These are phyloP conservation scores for Drosophila paranaensis DNA, from an alignment of 2,888 invertebrate genomes.

Conservation along the genomic window DNA sequence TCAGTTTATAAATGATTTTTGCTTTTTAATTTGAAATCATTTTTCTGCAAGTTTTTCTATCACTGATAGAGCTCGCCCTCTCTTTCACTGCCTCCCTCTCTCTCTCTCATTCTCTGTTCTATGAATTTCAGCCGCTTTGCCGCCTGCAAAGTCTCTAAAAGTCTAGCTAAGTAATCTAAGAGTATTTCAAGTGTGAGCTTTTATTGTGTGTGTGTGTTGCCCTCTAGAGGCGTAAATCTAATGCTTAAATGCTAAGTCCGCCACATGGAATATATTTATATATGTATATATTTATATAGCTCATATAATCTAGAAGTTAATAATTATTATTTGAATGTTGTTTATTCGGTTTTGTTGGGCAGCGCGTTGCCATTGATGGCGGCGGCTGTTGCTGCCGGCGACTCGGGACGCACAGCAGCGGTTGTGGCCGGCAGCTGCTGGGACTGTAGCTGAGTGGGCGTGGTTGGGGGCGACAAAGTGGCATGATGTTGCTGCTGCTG, in stretches of 20 bases:
- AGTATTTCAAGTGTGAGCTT: constrained; percentile 23
- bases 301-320: constrained; percentile 10
- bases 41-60: neutral
- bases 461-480: constrained; percentile 80
- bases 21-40: neutral
- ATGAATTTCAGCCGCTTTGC: constrained; percentile 22
- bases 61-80: neutral
- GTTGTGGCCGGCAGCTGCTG: constrained; percentile 26
- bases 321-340: constrained; percentile 22
- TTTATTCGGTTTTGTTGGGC: constrained; percentile 68
- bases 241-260: constrained; percentile 26
- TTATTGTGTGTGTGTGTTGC: constrained; percentile 42
- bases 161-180: constrained; percentile 48
- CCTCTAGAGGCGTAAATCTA: constrained; percentile 29
- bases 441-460: constrained; percentile 72
- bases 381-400: constrained; percentile 34
- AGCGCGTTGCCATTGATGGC: constrained; percentile 51
- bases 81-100: neutral
- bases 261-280: constrained; percentile 21
- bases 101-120: neutral
- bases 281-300: constrained; percentile 19
- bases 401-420: constrained; percentile 53
- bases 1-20: neutral
- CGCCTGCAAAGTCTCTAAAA: constrained; percentile 22
- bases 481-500: constrained; percentile 61